Base-by-base conservation (phyloP, 2,797 vertebrate genomes). In the Enteromius afrohamiltoni region DNA sequence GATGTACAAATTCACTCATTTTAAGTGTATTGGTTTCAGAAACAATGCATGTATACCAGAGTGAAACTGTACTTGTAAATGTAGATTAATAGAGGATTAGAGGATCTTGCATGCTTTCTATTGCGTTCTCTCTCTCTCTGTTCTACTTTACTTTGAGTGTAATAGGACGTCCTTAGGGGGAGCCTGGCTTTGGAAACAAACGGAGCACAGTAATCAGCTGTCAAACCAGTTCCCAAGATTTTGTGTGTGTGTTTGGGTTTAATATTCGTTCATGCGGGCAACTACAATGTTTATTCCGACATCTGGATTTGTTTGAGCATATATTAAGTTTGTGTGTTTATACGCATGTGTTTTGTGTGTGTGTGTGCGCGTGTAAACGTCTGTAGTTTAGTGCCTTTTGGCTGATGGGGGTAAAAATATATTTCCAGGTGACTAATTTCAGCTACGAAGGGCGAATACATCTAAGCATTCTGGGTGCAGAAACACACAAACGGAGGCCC, bases 131-230 rank as follows among this genome's bases (percentile, higher is more conserved):
- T n/a, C 53, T 68, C 58, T 82, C 40, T 51, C 23, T 85, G 77
- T 88, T 73, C 26, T 85, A 84, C 74, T 92, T 92, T 91, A 85
- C 85, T 70, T 85, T 85, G 85, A 88, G 83, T 84, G 79, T 88
- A 92, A 91, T 86, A 84, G 90, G 75, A 81, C 69, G 70, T 86
- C 89, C 93, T 91, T 78, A 82, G 88, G 88, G 78, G 67, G 86
- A 85, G 84, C 53, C 40, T 89, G 87, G 89, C 88, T 94, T 93
- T 92, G 88, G 89, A 90, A 91, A 89, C 87, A 92, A 91, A 91
- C 89, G 11, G 45, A 91, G 90, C 83, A 80, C 86, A 91, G 87
- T 92, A 93, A 91, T 92, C 91, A 89, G 83, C 87, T 86, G 88
- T 89, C 88, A 87, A 82, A 86, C 89, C 84, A 88, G 79, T 6